Conservation (phyloP, 1,140 invertebrate species). For the Heliconius hewitsoni region DNA sequence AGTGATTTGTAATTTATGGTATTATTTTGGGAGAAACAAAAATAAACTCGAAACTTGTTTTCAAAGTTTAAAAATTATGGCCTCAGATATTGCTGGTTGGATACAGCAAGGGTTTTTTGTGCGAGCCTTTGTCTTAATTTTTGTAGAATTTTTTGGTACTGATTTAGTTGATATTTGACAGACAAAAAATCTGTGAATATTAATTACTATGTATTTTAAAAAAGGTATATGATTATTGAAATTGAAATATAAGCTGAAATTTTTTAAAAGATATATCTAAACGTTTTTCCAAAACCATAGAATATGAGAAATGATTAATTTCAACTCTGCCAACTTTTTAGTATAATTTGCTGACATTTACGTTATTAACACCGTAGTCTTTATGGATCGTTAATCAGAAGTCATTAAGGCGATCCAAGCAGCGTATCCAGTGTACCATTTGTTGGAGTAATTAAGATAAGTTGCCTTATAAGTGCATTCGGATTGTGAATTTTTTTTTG, state of each 20-base stretch:
- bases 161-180: too few relatives aligned
- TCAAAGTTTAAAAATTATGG: slow-evolving; percentile 24
- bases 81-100: slow-evolving; percentile 18
- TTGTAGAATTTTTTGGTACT: neutral
- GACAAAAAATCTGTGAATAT: too few relatives aligned
- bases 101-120: slow-evolving; percentile 11
- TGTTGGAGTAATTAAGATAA: slow-evolving; percentile 35
- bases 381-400: slow-evolving; percentile 56
- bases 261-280: neutral
- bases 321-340: neutral
- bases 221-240: neutral
- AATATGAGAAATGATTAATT: neutral
- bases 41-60: slow-evolving; percentile 20
- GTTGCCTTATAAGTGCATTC: slow-evolving; percentile 28
- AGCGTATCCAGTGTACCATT: slow-evolving; percentile 39
- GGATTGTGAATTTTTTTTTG: slow-evolving; percentile 25
- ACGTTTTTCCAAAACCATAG: neutral
- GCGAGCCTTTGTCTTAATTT: slow-evolving; percentile 1
- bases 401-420: slow-evolving; percentile 45
- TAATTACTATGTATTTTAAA: too few relatives aligned
- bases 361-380: slow-evolving; percentile 42
- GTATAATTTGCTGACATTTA: slow-evolving; percentile 37
- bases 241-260: neutral
- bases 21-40: slow-evolving; percentile 18
- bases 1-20: slow-evolving; percentile 21